phyloP scores from a whole-genome alignment of 1,140 invertebrate species.

The Coenobita brevimanus region DNA sequence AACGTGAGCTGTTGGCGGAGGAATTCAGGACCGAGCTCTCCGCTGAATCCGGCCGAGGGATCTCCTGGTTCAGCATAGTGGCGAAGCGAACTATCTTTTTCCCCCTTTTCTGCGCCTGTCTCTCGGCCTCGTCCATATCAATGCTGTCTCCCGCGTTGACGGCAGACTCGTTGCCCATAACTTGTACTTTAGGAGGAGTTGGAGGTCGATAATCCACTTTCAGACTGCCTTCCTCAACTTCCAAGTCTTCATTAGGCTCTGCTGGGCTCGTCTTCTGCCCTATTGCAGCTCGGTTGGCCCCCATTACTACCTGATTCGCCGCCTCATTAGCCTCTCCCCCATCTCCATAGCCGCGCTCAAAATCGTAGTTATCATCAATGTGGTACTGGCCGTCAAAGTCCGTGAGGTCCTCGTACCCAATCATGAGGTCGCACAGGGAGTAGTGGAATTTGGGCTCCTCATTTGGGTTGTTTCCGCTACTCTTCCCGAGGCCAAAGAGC shows the following conservation, averaged over 20 bases:
- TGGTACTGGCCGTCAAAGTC: conserved; percentile 67
- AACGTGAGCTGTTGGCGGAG: conserved; percentile 38
- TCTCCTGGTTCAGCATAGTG: conserved; percentile 39
- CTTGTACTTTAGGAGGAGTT: conserved; percentile 44
- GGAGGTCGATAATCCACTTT: conserved; percentile 39
- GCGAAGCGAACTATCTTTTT: conserved; percentile 64
- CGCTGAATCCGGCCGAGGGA: not conserved
- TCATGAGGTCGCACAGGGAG: conserved; percentile 60
- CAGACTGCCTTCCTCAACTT: not conserved
- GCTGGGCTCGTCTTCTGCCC: conserved; percentile 24
- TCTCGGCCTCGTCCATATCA: conserved; percentile 17
- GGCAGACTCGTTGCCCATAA: conserved; percentile 43
- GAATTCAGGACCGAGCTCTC: conserved; percentile 41
- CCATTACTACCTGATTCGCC: conserved; percentile 44
- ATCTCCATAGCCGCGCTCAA: conserved; percentile 35
- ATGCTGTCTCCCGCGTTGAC: conserved; percentile 47
- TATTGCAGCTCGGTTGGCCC: conserved; percentile 54
- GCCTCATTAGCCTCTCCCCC: conserved; percentile 18
- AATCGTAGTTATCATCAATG: conserved; percentile 58
- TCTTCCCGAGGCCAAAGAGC: conserved; percentile 25
- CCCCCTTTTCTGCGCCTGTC: conserved; percentile 9
- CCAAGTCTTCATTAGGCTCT: not conserved
- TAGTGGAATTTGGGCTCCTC: conserved; percentile 55
- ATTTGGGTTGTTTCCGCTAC: not conserved
- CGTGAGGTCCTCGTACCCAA: conserved; percentile 62